Percentiles rank a stretch among this genome's conserved stretches.
Evolutionary conservation across 2,888 invertebrate genomes (phyloP).

Genomic region (Dilophus febrilis): DNA sequence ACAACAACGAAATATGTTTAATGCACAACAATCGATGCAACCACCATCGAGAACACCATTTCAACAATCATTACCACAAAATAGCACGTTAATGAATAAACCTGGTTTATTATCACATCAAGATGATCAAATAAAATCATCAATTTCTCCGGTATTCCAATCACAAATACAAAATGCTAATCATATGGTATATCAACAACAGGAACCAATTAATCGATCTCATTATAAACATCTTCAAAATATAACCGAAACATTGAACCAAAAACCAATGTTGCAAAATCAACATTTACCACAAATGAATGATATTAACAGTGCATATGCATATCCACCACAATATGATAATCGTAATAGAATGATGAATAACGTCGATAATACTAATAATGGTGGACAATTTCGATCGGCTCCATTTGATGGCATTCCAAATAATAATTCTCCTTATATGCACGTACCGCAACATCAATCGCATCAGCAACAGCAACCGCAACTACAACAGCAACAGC

Average conservation of each 20-base stretch:
- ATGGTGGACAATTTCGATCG: background rate
- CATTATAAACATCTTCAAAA: too few species aligned
- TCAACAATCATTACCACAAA: too few species aligned
- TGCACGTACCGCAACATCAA: conserved; percentile 20
- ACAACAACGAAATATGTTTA: conserved; percentile 21
- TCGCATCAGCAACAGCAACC: conserved; percentile 22
- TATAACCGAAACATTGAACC: conserved; percentile 4
- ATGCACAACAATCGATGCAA: background rate
- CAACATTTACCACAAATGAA: conserved; percentile 1
- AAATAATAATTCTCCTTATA: conserved; percentile 9
- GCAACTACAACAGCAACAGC: conserved; percentile 20
- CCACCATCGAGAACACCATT: background rate
- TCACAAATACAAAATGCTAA: too few species aligned
- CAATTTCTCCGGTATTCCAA: too few species aligned
- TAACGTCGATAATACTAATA: conserved; percentile 1
- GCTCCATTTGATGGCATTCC: conserved; percentile 5
- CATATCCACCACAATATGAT: background rate
- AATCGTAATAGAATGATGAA: conserved; percentile 10
- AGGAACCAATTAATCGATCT: too few species aligned
- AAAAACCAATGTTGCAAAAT: conserved; percentile 11
- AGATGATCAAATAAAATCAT: too few species aligned
- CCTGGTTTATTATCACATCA: too few species aligned
- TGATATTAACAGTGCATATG: background rate
- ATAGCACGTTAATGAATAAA: too few species aligned
- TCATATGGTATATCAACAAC: too few species aligned